These are phyloP conservation scores for Prunella strophiata DNA, from an alignment of 2,797 vertebrate genomes.

Conservation along the genomic window DNA sequence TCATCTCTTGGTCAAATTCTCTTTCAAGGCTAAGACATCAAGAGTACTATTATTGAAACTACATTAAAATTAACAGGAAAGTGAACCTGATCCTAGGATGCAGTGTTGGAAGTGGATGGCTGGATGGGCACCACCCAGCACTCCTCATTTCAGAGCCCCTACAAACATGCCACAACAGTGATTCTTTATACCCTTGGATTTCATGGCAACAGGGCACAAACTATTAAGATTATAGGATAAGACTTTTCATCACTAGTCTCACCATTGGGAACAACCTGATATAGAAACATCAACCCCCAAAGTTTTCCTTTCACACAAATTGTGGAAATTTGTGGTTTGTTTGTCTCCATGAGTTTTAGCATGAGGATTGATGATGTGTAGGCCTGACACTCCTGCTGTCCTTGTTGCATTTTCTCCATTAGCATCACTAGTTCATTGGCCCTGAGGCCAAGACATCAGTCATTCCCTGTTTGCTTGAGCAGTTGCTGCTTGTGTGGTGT, in stretches of 20 bases:
- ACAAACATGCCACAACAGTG: rapidly evolving
- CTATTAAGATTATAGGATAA: background rate
- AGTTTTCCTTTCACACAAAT: background rate
- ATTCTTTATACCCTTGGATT: background rate
- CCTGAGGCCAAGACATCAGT: background rate
- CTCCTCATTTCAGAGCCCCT: background rate
- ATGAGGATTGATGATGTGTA: background rate
- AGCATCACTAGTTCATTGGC: background rate
- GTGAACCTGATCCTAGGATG: background rate
- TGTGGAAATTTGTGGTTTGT: background rate
- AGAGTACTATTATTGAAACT: background rate
- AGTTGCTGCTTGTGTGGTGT: background rate
- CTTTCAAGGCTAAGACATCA: background rate
- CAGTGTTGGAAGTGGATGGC: background rate
- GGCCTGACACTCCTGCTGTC: background rate
- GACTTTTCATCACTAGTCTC: background rate
- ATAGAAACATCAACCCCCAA: background rate
- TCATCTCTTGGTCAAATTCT: background rate
- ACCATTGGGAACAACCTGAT: background rate
- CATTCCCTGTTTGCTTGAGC: background rate
- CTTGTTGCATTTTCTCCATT: background rate
- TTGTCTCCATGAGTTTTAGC: background rate
- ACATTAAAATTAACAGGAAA: background rate
- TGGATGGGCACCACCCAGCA: background rate
- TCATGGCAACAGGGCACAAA: background rate